Conservation (phyloP, 2,113 vertebrate species). For the Drymodes brunneopygia region DNA sequence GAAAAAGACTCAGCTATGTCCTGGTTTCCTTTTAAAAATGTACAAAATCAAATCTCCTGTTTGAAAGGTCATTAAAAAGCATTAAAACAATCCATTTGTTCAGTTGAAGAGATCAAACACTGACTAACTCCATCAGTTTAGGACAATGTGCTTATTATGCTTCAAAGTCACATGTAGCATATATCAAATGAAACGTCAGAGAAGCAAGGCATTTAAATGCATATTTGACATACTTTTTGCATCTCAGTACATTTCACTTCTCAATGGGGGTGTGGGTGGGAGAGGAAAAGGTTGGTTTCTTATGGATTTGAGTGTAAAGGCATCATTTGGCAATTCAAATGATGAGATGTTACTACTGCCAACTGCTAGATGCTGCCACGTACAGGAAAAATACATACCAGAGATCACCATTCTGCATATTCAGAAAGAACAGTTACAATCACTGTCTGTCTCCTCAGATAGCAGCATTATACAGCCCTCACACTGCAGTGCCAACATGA, state of each 20-base stretch:
- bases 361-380: not conserved
- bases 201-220: constrained; percentile 48
- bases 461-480: not conserved
- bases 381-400: not conserved
- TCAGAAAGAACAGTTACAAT: not conserved
- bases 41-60: not conserved
- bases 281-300: constrained; percentile 36
- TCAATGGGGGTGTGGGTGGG: constrained; percentile 33
- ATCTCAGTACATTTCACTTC: constrained; percentile 11
- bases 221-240: constrained; percentile 58
- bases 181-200: constrained; percentile 32
- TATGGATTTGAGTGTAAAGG: not conserved
- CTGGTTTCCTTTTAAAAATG: not conserved
- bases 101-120: constrained; percentile 27
- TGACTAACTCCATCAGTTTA: not conserved
- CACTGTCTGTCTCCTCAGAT: not conserved
- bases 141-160: constrained; percentile 58
- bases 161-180: constrained; percentile 45
- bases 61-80: not conserved
- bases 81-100: constrained; percentile 38
- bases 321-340: constrained; percentile 1
- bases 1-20: not conserved
- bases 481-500: not conserved
- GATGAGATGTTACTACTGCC: not conserved
- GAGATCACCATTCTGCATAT: not conserved